Evolutionary conservation across 2,888 invertebrate genomes (phyloP).

Genomic region (Seira musarum): DNA sequence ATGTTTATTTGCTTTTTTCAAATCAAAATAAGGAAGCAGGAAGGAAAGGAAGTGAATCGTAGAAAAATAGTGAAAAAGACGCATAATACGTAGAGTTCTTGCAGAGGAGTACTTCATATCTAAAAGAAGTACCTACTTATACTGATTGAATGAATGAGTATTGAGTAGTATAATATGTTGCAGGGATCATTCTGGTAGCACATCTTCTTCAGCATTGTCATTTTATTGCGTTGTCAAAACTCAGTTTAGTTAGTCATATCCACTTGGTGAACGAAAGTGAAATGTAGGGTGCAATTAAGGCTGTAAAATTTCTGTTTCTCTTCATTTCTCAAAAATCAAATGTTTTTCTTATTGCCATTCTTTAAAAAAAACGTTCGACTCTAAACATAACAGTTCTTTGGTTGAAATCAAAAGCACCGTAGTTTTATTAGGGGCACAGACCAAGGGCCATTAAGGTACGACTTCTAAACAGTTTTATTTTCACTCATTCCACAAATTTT

Average conservation of each 20-base stretch:
- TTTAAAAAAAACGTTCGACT: neutral
- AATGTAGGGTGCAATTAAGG: constrained; percentile 37
- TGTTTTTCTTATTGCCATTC: neutral
- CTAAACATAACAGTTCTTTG: neutral
- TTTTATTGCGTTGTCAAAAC: neutral
- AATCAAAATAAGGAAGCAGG: constrained; percentile 28
- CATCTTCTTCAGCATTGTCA: neutral
- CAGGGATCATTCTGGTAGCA: neutral
- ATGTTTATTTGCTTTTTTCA: neutral
- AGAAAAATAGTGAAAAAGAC: neutral
- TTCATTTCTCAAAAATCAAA: neutral
- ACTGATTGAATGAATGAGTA: too few relatives aligned
- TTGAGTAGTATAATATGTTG: too few relatives aligned
- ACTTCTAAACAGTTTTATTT: too few relatives aligned
- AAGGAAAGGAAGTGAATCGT: constrained; percentile 2
- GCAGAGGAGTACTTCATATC: neutral
- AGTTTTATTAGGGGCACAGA: constrained; percentile 13
- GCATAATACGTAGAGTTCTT: neutral
- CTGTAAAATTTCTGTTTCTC: constrained; percentile 30
- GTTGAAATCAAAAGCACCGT: constrained; percentile 40
- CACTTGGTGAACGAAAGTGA: constrained; percentile 10
- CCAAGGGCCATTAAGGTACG: too few relatives aligned
- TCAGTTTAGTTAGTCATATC: neutral
- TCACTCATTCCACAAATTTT: too few relatives aligned
- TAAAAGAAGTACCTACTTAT: too few relatives aligned